Percentiles rank a stretch among this genome's conserved stretches.
phyloP scores from a whole-genome alignment of 2,888 invertebrate species.

The Nemotelus nigrinus region DNA sequence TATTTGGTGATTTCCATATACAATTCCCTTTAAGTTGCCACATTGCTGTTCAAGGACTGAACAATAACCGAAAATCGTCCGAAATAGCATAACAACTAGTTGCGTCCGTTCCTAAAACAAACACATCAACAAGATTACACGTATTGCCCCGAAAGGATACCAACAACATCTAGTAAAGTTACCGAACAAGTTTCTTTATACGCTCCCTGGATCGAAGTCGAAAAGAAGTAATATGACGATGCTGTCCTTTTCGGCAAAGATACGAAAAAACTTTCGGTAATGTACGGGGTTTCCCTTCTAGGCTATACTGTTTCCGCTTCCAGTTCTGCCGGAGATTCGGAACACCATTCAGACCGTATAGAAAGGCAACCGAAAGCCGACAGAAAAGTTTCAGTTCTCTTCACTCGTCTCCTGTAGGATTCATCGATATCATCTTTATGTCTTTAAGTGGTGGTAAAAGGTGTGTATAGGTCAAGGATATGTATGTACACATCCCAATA shows the following conservation, averaged over 20 bases:
- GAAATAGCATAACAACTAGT: slow-evolving; percentile 23
- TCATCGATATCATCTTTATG: slow-evolving; percentile 42
- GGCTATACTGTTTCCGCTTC: too few species aligned
- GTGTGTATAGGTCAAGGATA: slow-evolving; percentile 42
- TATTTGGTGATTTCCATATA: slow-evolving; percentile 17
- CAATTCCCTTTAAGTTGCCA: slow-evolving; percentile 32
- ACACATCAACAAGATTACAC: background rate
- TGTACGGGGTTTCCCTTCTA: too few species aligned
- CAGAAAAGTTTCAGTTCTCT: too few species aligned
- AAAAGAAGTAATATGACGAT: background rate
- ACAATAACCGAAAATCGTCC: background rate
- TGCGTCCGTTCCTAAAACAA: slow-evolving; percentile 4
- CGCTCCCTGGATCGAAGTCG: background rate
- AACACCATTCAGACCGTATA: too few species aligned
- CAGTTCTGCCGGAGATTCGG: too few species aligned
- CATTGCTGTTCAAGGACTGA: slow-evolving; percentile 26
- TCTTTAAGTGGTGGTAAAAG: slow-evolving; percentile 37
- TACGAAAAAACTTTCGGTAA: background rate
- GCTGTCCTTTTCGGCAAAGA: background rate
- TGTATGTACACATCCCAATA: background rate
- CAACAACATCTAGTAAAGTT: background rate
- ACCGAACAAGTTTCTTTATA: background rate
- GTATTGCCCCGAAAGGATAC: background rate
- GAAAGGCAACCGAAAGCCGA: too few species aligned
- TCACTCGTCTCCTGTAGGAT: slow-evolving; percentile 7